Evolutionary conservation across 1,140 invertebrate genomes (phyloP).

Genomic region (Aporrectodea caliginosa): DNA sequence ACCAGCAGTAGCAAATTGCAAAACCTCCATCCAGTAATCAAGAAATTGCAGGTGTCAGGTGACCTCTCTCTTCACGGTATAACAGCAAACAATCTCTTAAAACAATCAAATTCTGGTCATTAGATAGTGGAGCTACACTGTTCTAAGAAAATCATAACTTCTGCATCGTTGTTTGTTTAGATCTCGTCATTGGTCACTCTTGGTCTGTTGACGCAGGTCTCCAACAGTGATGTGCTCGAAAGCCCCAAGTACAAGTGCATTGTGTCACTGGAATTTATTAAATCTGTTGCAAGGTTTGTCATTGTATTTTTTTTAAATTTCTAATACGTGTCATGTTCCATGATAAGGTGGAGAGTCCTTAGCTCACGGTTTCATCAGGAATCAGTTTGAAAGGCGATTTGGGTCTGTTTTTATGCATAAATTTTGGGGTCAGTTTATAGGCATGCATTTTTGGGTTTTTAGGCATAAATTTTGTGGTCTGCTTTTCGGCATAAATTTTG

Average conservation of each 20-base stretch:
- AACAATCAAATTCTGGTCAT: too few species aligned
- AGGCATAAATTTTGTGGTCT: too few species aligned
- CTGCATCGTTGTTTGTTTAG: too few species aligned
- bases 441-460: too few species aligned
- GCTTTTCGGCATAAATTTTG: too few species aligned
- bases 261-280: conserved; percentile 55
- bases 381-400: background rate
- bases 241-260: conserved; percentile 58
- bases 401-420: background rate
- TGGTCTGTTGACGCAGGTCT: conserved; percentile 51
- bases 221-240: conserved; percentile 53
- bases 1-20: too few species aligned
- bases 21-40: too few species aligned
- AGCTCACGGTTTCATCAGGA: background rate
- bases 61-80: too few species aligned
- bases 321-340: background rate
- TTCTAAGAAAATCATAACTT: too few species aligned
- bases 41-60: too few species aligned
- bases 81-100: too few species aligned
- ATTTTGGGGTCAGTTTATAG: background rate
- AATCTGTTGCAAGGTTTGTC: conserved; percentile 51
- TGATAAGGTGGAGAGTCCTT: background rate
- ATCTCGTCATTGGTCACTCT: conserved; percentile 55
- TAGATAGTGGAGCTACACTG: too few species aligned
- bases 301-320: conserved; percentile 1